These are phyloP conservation scores for Simalia tracyae DNA, from an alignment of 2,797 vertebrate species.

Conservation along the genomic window DNA sequence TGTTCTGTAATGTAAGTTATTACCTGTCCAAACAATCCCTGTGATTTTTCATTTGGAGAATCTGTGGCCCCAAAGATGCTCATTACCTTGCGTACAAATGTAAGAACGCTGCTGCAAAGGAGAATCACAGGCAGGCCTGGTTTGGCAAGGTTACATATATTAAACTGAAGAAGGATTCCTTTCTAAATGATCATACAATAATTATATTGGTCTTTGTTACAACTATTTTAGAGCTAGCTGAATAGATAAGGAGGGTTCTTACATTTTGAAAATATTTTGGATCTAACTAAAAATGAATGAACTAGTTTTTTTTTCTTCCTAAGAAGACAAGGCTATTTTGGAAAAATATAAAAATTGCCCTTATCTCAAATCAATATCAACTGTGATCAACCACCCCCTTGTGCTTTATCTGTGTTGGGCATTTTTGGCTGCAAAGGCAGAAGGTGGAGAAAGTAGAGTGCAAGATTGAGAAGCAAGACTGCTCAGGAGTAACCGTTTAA, in stretches of 20 bases:
- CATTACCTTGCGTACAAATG: rapidly evolving
- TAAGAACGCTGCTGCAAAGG: rapidly evolving
- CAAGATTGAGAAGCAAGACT: neutral
- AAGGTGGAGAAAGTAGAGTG: neutral
- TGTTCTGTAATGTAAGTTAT: neutral
- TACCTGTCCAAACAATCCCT: neutral
- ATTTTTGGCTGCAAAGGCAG: neutral
- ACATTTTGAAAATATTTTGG: neutral
- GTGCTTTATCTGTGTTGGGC: neutral
- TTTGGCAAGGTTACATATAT: rapidly evolving
- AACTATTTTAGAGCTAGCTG: neutral
- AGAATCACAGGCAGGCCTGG: rapidly evolving
- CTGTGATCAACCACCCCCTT: no score
- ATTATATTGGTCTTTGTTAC: neutral
- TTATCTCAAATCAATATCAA: neutral
- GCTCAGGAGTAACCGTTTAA: neutral
- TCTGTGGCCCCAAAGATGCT: rapidly evolving
- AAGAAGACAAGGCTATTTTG: neutral
- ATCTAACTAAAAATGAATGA: neutral
- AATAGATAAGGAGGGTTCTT: neutral
- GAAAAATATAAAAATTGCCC: neutral
- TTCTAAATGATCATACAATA: no score
- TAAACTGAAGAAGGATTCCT: rapidly evolving
- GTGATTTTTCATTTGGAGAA: neutral
- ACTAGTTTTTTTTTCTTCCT: neutral